Evolutionary conservation across 2,113 vertebrate species (phyloP).

Genomic region (Gobiocypris rarus): DNA sequence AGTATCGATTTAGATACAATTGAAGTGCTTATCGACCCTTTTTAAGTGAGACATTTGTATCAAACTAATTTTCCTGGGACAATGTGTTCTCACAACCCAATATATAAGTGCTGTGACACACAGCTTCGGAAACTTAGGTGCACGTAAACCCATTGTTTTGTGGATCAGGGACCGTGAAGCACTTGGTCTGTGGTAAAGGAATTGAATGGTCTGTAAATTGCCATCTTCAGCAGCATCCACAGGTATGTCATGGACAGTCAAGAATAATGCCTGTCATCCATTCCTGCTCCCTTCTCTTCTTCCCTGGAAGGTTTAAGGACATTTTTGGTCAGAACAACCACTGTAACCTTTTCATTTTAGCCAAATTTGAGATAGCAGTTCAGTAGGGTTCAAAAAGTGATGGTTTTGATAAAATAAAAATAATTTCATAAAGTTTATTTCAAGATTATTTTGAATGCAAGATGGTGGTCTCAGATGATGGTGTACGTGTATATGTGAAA

Average conservation of each 20-base stretch:
- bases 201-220: background rate
- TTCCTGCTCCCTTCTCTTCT: background rate
- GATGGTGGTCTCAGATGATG: background rate
- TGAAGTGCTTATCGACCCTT: conserved; percentile 35
- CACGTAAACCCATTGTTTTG: background rate
- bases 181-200: background rate
- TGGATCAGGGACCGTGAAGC: background rate
- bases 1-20: conserved; percentile 5
- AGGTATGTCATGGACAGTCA: conserved; percentile 1
- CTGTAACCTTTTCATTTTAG: background rate
- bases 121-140: background rate
- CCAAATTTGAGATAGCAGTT: background rate
- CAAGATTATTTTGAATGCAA: background rate
- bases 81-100: background rate
- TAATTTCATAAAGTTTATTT: no score
- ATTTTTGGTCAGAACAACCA: background rate
- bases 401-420: no score
- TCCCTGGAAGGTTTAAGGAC: background rate
- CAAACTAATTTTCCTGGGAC: conserved; percentile 17
- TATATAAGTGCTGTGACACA: conserved; percentile 3
- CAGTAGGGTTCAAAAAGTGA: no score
- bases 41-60: conserved; percentile 24
- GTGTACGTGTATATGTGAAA: background rate
- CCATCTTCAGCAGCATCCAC: background rate
- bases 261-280: background rate